Evolutionary conservation across 2,888 invertebrate species (phyloP).

Genomic region (Rhyacophila evoluta): DNA sequence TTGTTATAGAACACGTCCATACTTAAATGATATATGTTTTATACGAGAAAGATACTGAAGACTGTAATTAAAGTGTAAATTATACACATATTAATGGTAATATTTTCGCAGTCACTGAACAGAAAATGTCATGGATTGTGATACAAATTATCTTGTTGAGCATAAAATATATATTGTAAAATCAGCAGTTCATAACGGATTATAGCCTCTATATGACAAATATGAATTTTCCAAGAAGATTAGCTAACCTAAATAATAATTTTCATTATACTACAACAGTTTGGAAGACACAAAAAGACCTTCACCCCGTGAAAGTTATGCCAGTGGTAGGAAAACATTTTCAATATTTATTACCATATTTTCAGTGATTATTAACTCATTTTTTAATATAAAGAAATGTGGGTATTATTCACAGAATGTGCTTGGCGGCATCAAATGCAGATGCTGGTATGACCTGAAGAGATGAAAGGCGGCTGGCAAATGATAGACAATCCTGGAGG

Average conservation of each 20-base stretch:
- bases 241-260: background rate
- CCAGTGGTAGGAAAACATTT: background rate
- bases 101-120: background rate
- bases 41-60: no score
- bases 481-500: no score
- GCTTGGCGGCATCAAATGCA: no score
- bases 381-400: no score
- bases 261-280: background rate
- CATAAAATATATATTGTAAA: background rate
- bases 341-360: no score
- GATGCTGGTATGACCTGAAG: no score
- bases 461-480: no score
- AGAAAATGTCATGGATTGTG: background rate
- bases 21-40: no score
- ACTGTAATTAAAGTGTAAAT: constrained; percentile 8
- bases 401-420: no score
- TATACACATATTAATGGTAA: background rate
- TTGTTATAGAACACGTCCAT: no score
- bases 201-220: background rate
- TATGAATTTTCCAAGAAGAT: constrained; percentile 11
- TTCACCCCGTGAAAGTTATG: background rate
- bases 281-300: background rate
- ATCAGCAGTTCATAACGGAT: background rate
- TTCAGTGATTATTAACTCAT: no score
- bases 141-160: background rate